Conservation (phyloP, 2,888 invertebrate species). For the Graphium colonna region DNA sequence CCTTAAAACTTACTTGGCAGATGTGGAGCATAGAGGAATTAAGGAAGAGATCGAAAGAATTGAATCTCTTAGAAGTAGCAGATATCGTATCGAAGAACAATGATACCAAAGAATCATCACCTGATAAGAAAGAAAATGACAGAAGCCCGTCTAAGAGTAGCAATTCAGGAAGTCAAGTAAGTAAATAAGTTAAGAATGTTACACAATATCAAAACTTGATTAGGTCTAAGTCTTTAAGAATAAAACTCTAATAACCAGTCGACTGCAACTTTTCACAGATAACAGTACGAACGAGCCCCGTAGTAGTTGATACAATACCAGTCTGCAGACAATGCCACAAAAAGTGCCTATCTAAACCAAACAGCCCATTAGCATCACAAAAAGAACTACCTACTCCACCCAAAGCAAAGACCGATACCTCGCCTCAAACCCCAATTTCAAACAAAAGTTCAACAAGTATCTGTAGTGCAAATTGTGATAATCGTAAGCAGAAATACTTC, state of each 20-base stretch:
- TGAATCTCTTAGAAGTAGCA: constrained; percentile 79
- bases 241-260: too few relatives aligned
- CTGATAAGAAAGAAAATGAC: constrained; percentile 79
- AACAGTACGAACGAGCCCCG: constrained; percentile 87
- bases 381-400: constrained; percentile 58
- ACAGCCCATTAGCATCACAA: constrained; percentile 71
- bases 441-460: constrained; percentile 62
- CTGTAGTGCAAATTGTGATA: constrained; percentile 66
- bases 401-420: constrained; percentile 58
- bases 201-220: too few relatives aligned
- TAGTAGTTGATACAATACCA: constrained; percentile 85
- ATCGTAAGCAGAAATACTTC: constrained; percentile 60
- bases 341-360: constrained; percentile 83
- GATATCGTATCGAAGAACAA: constrained; percentile 54
- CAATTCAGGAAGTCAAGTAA: constrained; percentile 89
- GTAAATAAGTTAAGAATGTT: constrained; percentile 28
- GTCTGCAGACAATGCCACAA: constrained; percentile 90
- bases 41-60: constrained; percentile 84
- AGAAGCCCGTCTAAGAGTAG: constrained; percentile 87
- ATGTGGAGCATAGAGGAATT: constrained; percentile 87
- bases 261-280: constrained; percentile 82
- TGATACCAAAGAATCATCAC: constrained; percentile 52
- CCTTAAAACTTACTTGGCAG: constrained; percentile 34
- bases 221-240: too few relatives aligned
- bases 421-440: constrained; percentile 63